Conservation (phyloP, 2,888 invertebrate genomes). For the Hybos culiciformis region DNA sequence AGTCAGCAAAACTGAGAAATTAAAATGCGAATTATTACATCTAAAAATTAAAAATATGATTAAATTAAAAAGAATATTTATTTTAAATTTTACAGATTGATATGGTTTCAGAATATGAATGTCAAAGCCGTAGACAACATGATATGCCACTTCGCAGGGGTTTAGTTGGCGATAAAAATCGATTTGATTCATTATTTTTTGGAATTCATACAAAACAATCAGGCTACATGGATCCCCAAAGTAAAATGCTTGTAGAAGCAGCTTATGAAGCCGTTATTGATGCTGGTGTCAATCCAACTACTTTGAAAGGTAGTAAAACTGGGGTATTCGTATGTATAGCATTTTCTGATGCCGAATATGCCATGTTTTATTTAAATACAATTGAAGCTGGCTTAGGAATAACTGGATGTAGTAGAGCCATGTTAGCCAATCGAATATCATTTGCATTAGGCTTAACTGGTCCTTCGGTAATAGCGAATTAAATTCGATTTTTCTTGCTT, state of each 20-base stretch:
- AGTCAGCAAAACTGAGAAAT: no score
- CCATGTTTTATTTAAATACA: conserved; percentile 52
- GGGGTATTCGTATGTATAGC: conserved; percentile 56
- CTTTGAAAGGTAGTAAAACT: conserved; percentile 45
- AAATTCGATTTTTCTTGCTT: no score
- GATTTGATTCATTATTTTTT: conserved; percentile 57
- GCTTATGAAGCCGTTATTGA: conserved; percentile 59
- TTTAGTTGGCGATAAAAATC: conserved; percentile 47
- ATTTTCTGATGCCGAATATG: conserved; percentile 56
- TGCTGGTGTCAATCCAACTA: conserved; percentile 47
- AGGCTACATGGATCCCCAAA: conserved; percentile 56
- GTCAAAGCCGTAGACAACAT: conserved; percentile 55
- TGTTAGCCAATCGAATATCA: conserved; percentile 77
- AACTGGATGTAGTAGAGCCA: conserved; percentile 59
- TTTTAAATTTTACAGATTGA: neutral
- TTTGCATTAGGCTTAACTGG: conserved; percentile 73
- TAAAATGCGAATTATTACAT: no score
- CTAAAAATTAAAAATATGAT: neutral
- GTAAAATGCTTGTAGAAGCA: conserved; percentile 55
- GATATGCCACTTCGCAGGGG: conserved; percentile 55
- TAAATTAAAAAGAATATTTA: neutral
- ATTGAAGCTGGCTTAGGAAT: conserved; percentile 32
- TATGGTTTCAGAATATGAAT: conserved; percentile 23
- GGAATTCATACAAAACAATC: conserved; percentile 54
- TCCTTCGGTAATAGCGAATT: conserved; percentile 66